Conservation (phyloP, 2,888 invertebrate species). For the Dione juno region DNA sequence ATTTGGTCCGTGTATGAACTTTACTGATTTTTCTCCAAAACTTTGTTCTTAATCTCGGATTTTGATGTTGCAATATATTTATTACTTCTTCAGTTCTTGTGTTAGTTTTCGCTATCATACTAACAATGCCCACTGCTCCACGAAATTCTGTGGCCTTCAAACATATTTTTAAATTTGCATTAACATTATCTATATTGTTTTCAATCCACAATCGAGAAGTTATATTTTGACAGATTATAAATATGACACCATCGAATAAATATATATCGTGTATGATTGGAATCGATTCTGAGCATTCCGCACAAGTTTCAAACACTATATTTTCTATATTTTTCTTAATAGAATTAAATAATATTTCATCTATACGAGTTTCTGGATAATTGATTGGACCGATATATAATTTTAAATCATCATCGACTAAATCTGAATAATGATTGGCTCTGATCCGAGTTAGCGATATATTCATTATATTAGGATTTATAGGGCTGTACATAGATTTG, state of each 20-base stretch:
- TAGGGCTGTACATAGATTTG: slow-evolving; percentile 63
- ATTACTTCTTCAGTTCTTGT: slow-evolving; percentile 66
- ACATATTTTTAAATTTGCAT: slow-evolving; percentile 55
- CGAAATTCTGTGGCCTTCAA: slow-evolving; percentile 72
- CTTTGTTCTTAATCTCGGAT: slow-evolving; percentile 70
- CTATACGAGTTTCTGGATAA: slow-evolving; percentile 71
- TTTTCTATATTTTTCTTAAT: slow-evolving; percentile 66
- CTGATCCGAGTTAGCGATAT: slow-evolving; percentile 64
- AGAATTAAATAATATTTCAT: slow-evolving; percentile 62
- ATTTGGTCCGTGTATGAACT: slow-evolving; percentile 57
- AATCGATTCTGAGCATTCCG: slow-evolving; percentile 49
- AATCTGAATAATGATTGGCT: slow-evolving; percentile 69
- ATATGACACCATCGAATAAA: slow-evolving; percentile 74
- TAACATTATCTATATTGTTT: slow-evolving; percentile 53
- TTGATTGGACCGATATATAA: slow-evolving; percentile 70
- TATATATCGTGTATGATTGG: slow-evolving; percentile 74
- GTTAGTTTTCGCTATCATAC: slow-evolving; percentile 63
- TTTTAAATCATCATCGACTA: slow-evolving; percentile 72
- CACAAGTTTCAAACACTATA: slow-evolving; percentile 56
- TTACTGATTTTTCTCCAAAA: slow-evolving; percentile 74
- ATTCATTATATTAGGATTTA: slow-evolving; percentile 63
- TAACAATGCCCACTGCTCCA: slow-evolving; percentile 76
- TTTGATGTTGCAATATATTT: slow-evolving; percentile 62
- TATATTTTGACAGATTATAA: slow-evolving; percentile 68
- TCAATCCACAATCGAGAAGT: slow-evolving; percentile 65